Percentiles rank a stretch among this genome's conserved stretches.
Evolutionary conservation across 2,113 vertebrate species (phyloP).

Genomic region (Oenanthe melanoleuca): DNA sequence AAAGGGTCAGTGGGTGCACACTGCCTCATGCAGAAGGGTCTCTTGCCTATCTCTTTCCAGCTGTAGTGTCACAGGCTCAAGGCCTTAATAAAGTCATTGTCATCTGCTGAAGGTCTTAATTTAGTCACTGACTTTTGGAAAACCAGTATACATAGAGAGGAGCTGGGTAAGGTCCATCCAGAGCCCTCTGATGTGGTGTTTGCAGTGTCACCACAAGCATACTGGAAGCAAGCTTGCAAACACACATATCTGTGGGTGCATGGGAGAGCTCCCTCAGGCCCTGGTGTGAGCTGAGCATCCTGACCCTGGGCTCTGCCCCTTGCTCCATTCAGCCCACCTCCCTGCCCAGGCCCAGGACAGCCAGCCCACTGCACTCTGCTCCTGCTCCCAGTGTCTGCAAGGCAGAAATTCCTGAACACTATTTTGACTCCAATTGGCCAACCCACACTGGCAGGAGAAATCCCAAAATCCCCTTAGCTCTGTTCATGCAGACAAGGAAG

Average conservation of each 20-base stretch:
- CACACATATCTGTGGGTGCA: accelerated
- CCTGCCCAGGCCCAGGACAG: accelerated
- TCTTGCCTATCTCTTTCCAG: not conserved
- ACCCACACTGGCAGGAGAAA: not conserved
- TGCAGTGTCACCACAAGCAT: not conserved
- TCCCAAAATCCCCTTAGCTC: not conserved
- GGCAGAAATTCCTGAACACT: not conserved
- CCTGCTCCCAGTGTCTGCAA: not conserved
- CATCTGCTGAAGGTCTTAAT: not conserved
- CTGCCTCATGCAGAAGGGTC: not conserved
- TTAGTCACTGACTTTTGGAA: not conserved
- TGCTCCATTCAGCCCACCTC: not conserved
- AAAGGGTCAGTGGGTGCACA: not conserved
- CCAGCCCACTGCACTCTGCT: not conserved
- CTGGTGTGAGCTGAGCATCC: not conserved
- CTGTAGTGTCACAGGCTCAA: accelerated
- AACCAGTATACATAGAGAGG: not conserved
- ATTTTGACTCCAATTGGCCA: not conserved
- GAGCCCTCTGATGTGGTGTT: not conserved
- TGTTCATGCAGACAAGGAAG: not conserved
- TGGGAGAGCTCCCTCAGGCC: not conserved
- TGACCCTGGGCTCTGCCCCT: not conserved
- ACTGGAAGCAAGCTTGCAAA: not conserved
- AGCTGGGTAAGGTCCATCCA: not conserved
- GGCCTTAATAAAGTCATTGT: not conserved